These are phyloP conservation scores for Stegodyphus dumicola DNA, from an alignment of 1,140 invertebrate genomes.

Conservation along the genomic window DNA sequence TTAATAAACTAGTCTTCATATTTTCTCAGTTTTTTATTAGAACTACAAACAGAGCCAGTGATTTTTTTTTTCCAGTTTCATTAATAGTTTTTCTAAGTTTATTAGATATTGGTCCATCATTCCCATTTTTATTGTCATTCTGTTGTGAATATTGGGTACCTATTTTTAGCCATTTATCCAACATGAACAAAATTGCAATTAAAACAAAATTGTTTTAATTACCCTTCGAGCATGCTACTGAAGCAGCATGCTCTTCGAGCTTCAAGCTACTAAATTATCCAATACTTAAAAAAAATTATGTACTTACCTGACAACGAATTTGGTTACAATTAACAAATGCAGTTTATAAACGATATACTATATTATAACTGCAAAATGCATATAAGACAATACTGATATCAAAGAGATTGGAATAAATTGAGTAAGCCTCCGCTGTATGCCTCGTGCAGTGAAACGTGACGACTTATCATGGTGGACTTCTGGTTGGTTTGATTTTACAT, in stretches of 20 bases:
- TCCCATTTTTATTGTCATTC: not conserved
- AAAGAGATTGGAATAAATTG: not conserved
- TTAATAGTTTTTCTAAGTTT: not conserved
- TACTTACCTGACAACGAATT: not conserved
- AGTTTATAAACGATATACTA: not conserved
- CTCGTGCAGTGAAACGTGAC: not conserved
- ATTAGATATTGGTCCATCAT: not conserved
- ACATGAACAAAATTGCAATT: not conserved
- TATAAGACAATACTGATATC: not conserved
- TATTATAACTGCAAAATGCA: not conserved
- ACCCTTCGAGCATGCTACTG: not conserved
- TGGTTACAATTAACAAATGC: not conserved
- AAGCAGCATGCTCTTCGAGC: no score
- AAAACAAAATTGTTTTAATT: not conserved
- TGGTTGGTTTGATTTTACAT: no score
- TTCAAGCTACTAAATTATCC: not conserved
- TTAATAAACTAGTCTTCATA: not conserved
- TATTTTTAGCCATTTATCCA: not conserved
- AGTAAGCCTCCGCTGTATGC: not conserved
- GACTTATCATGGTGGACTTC: no score
- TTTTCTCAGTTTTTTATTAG: not conserved
- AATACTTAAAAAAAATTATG: not conserved
- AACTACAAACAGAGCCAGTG: not conserved
- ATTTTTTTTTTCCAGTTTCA: not conserved
- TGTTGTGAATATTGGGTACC: not conserved